Conservation (phyloP, 2,797 vertebrate genomes). For the Fistularia tabacaria region DNA sequence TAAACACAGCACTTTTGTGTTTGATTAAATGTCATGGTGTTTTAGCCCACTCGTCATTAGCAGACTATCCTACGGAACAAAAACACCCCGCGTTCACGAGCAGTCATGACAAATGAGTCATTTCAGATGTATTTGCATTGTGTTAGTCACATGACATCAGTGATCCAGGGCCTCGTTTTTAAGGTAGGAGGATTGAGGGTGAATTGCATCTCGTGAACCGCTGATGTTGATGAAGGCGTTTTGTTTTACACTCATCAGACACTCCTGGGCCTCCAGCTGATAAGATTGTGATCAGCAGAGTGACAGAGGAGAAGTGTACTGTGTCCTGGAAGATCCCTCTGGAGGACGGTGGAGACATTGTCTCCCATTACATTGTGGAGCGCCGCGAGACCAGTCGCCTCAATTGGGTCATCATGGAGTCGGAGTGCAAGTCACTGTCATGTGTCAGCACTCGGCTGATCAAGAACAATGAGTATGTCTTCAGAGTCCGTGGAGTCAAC, state of each 20-base stretch:
- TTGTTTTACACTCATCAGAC: conserved; percentile 70
- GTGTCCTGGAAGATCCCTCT: conserved; percentile 91
- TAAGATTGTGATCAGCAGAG: conserved; percentile 85
- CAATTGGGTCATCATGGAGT: conserved; percentile 94
- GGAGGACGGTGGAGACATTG: conserved; percentile 89
- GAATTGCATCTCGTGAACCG: too few species aligned
- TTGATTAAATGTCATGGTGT: too few species aligned
- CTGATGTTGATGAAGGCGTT: too few species aligned
- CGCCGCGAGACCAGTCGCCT: conserved; percentile 97
- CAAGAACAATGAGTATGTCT: conserved; percentile 97
- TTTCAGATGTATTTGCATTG: too few species aligned
- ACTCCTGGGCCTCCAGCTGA: conserved; percentile 90
- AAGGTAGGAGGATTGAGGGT: too few species aligned
- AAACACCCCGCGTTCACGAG: too few species aligned
- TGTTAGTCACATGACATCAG: too few species aligned
- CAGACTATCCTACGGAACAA: too few species aligned
- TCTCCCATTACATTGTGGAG: conserved; percentile 91
- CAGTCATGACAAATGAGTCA: too few species aligned
- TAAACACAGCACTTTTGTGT: too few species aligned
- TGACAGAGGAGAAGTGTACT: conserved; percentile 96
- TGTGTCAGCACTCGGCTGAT: conserved; percentile 89
- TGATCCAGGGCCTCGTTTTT: too few species aligned
- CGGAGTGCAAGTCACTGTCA: conserved; percentile 91
- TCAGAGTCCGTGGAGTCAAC: conserved; percentile 95
- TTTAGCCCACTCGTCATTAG: too few species aligned